A percentile compares a stretch with the other conserved stretches of the same genome.
Evolutionary conservation across 1,140 invertebrate genomes (phyloP).

Genomic region (Penaeus indicus): DNA sequence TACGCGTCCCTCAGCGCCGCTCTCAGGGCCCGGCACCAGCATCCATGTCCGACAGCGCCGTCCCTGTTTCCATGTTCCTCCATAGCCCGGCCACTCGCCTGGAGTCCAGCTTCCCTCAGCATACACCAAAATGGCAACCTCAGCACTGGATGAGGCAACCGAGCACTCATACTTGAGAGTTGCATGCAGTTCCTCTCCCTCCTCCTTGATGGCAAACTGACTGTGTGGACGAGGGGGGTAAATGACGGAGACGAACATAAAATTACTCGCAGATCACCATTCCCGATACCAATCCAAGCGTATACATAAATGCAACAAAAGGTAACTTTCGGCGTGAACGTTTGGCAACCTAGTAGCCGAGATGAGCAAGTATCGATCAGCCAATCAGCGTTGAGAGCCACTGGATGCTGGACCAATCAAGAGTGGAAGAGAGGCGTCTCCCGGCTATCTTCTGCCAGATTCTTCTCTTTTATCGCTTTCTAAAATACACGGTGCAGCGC

Average conservation of each 20-base stretch:
- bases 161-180: background rate
- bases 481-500: conserved; percentile 7
- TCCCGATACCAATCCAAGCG: conserved; percentile 38
- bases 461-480: conserved; percentile 41
- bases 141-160: background rate
- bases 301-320: conserved; percentile 48
- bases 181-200: background rate
- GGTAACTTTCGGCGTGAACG: conserved; percentile 30
- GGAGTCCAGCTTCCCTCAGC: background rate
- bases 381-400: conserved; percentile 61
- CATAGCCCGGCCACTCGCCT: background rate
- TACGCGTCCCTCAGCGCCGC: background rate
- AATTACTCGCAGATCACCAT: conserved; percentile 1
- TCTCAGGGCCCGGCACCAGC: background rate
- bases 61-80: conserved; percentile 3
- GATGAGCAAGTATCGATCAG: conserved; percentile 63
- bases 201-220: background rate
- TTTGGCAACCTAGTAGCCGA: conserved; percentile 60
- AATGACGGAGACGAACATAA: background rate
- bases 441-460: conserved; percentile 55
- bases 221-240: background rate
- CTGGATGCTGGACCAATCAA: conserved; percentile 62
- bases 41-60: background rate
- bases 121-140: conserved; percentile 52
- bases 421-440: conserved; percentile 44